Evolutionary conservation across 2,113 vertebrate genomes (phyloP).

Genomic region (Phrynocephalus versicolor): DNA sequence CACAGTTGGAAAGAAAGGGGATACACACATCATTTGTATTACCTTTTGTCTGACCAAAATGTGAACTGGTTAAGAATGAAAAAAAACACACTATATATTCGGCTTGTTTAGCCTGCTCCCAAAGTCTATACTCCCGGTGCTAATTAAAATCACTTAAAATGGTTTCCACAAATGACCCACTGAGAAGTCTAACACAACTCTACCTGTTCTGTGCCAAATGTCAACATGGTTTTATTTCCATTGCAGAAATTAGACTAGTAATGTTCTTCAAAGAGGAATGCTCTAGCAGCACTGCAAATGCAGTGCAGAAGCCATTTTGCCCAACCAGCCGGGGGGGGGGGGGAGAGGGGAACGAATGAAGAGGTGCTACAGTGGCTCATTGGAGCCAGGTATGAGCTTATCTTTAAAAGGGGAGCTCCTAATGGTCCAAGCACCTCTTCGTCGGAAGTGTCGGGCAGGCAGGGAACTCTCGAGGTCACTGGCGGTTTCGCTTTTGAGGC

Average conservation of each 20-base stretch:
- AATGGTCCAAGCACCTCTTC: too few relatives aligned
- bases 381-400: too few relatives aligned
- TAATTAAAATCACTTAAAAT: conserved; percentile 51
- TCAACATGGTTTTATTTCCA: not conserved
- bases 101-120: conserved; percentile 1
- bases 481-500: too few relatives aligned
- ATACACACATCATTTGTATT: conserved; percentile 60
- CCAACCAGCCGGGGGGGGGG: too few relatives aligned
- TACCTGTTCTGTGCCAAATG: not conserved
- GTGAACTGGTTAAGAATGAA: conserved; percentile 51
- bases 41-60: conserved; percentile 46
- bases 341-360: too few relatives aligned
- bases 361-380: too few relatives aligned
- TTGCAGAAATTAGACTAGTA: not conserved
- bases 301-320: too few relatives aligned
- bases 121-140: conserved; percentile 25
- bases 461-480: too few relatives aligned
- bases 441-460: too few relatives aligned
- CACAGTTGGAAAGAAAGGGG: conserved; percentile 58
- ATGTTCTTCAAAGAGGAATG: not conserved
- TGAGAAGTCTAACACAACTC: not conserved
- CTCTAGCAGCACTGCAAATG: too few relatives aligned
- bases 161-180: not conserved
- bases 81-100: not conserved
- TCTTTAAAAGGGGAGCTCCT: too few relatives aligned